Evolutionary conservation across 1,140 invertebrate genomes (phyloP).

Genomic region (Magallana ariakensis): DNA sequence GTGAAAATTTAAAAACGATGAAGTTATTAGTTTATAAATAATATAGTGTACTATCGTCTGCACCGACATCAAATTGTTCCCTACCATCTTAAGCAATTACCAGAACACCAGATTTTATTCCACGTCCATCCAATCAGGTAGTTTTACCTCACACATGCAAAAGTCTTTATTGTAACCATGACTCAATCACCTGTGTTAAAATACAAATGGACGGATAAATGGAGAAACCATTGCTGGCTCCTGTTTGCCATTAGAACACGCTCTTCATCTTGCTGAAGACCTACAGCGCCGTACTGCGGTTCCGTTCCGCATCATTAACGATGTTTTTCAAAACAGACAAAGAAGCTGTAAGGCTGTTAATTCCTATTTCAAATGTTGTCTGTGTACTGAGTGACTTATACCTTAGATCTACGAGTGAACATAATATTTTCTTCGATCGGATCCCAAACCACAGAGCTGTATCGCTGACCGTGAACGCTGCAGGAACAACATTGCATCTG

Average conservation of each 20-base stretch:
- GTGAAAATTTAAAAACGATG: too few species aligned
- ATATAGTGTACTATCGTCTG: too few species aligned
- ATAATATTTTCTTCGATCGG: not conserved
- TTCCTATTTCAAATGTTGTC: conserved; percentile 17
- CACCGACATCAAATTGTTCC: too few species aligned
- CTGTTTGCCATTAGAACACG: not conserved
- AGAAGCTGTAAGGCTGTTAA: not conserved
- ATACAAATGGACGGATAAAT: not conserved
- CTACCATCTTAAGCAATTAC: too few species aligned
- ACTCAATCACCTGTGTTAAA: conserved; percentile 6
- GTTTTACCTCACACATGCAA: not conserved
- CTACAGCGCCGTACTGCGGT: conserved; percentile 15
- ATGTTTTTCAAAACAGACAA: conserved; percentile 1
- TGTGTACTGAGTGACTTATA: not conserved
- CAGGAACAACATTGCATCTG: not conserved
- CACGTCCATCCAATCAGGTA: not conserved
- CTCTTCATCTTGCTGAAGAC: not conserved
- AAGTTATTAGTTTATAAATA: too few species aligned
- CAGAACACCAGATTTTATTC: too few species aligned
- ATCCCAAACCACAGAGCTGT: not conserved
- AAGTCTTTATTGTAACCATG: not conserved
- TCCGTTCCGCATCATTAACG: conserved; percentile 2
- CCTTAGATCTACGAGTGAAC: not conserved
- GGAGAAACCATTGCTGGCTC: not conserved
- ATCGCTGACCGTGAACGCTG: not conserved